These are phyloP conservation scores for Venturia canescens DNA, from an alignment of 1,140 invertebrate genomes.

Conservation along the genomic window DNA sequence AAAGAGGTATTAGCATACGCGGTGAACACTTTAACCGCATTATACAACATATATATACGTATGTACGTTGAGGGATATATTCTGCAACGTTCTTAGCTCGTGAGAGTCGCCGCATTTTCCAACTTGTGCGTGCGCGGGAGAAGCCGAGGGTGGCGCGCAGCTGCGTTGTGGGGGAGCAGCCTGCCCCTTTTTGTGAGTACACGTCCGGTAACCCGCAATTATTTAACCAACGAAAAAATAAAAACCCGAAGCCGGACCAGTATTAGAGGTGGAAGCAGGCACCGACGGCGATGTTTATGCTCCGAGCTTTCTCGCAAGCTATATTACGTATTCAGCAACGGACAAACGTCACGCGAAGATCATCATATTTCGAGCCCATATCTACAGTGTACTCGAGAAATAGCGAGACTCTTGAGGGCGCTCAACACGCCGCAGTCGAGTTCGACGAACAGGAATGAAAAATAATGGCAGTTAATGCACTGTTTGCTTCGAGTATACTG, in stretches of 20 bases:
- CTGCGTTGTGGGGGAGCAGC: slow-evolving; percentile 19
- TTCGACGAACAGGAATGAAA: background rate
- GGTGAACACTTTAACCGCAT: slow-evolving; percentile 16
- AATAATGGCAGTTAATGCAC: no score
- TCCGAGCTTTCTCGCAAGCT: background rate
- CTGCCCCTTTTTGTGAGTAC: slow-evolving; percentile 21
- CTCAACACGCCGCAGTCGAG: background rate
- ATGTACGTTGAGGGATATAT: background rate
- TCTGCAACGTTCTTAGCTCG: background rate
- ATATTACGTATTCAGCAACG: background rate
- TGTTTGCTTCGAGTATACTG: no score
- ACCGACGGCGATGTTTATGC: slow-evolving; percentile 2
- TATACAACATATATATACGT: no score
- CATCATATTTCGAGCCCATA: no score
- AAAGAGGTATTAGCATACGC: slow-evolving; percentile 50
- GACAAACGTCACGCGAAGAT: slow-evolving; percentile 31
- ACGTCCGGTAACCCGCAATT: slow-evolving; percentile 29
- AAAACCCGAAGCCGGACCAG: background rate
- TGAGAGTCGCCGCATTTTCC: background rate
- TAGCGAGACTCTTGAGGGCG: background rate
- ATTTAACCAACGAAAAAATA: slow-evolving; percentile 38
- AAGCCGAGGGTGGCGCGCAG: slow-evolving; percentile 30
- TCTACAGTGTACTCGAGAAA: background rate
- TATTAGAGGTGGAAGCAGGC: background rate
- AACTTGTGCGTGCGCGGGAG: background rate